Evolutionary conservation across 2,888 invertebrate species (phyloP).

Genomic region (Ditula angustiorana): DNA sequence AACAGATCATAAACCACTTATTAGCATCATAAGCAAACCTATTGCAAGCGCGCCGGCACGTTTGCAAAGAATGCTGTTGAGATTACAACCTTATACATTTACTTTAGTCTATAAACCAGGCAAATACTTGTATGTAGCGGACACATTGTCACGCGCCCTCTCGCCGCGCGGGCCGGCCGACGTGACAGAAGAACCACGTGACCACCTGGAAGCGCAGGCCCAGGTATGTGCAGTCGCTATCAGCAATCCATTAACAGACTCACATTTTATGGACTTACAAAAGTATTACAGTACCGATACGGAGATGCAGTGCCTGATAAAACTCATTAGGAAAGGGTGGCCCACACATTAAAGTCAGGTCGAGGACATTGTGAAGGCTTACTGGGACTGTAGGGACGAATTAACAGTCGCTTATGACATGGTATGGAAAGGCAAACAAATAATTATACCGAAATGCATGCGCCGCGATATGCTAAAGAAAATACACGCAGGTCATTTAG

Average conservation of each 20-base stretch:
- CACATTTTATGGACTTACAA: slow-evolving; percentile 30
- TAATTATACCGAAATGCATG: slow-evolving; percentile 35
- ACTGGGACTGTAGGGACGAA: slow-evolving; percentile 38
- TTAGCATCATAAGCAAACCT: slow-evolving; percentile 42
- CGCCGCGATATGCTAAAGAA: slow-evolving; percentile 39
- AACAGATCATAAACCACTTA: slow-evolving; percentile 34
- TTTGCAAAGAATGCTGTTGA: slow-evolving; percentile 40
- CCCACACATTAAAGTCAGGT: slow-evolving; percentile 33
- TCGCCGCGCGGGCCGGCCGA: background rate
- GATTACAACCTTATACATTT: slow-evolving; percentile 43
- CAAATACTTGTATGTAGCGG: slow-evolving; percentile 41
- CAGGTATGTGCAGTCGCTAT: no score
- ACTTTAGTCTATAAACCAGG: slow-evolving; percentile 41
- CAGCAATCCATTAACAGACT: slow-evolving; percentile 18
- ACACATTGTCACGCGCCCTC: slow-evolving; percentile 38
- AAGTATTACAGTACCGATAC: slow-evolving; percentile 17
- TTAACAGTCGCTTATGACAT: slow-evolving; percentile 26
- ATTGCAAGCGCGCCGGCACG: slow-evolving; percentile 36
- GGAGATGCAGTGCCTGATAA: slow-evolving; percentile 31
- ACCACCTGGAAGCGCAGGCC: slow-evolving; percentile 18
- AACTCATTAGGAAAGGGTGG: slow-evolving; percentile 36
- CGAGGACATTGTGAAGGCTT: slow-evolving; percentile 15
- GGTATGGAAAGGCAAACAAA: slow-evolving; percentile 36
- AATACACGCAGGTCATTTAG: slow-evolving; percentile 36
- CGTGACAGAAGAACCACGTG: background rate